Percentiles rank a stretch among this genome's conserved stretches.
Conservation (phyloP, 2,797 vertebrate genomes). For the Urocyon cinereoargenteus region DNA sequence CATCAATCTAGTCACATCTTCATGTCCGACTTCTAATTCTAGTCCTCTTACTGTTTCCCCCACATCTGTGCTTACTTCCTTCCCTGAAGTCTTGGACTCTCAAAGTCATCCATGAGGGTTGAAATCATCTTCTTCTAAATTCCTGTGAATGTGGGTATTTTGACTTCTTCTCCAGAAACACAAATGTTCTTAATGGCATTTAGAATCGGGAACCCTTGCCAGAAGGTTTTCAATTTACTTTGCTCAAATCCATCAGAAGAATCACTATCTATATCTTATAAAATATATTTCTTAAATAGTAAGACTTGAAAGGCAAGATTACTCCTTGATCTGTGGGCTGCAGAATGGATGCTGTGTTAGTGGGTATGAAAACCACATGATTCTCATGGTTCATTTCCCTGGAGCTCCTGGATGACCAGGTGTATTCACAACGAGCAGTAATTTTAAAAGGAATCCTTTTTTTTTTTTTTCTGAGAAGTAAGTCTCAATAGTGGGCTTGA, state of each 20-base stretch:
- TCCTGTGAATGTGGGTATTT: no score
- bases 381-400: not conserved
- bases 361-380: not conserved
- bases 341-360: not conserved
- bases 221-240: not conserved
- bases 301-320: not conserved
- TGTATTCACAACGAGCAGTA: not conserved
- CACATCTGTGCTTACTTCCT: no score
- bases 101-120: no score
- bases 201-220: not conserved
- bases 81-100: no score
- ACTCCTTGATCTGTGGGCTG: not conserved
- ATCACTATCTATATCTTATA: not conserved
- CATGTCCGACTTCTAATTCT: not conserved
- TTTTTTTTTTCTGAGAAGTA: not conserved
- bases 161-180: no score
- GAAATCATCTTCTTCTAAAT: no score
- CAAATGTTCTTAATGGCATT: not conserved
- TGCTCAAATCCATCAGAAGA: not conserved
- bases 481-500: not conserved
- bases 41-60: no score
- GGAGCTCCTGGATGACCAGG: not conserved
- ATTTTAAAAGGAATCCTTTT: not conserved
- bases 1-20: not conserved
- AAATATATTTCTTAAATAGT: not conserved